Evolutionary conservation across 2,888 invertebrate species (phyloP).

Genomic region (Parnassius mnemosyne): DNA sequence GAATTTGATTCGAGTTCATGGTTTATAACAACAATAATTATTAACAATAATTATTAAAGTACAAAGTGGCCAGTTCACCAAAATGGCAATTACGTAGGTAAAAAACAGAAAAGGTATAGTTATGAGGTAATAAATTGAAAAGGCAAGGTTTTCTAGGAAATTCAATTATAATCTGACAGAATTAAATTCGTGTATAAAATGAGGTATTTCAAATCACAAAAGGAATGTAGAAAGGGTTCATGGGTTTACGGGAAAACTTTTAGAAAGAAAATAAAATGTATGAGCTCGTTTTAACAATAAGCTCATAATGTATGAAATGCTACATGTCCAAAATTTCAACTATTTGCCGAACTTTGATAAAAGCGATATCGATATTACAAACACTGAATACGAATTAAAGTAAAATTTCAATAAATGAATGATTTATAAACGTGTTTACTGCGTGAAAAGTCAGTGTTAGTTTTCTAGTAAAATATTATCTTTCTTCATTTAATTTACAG

Average conservation of each 20-base stretch:
- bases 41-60: too few species aligned
- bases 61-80: too few species aligned
- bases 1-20: too few species aligned
- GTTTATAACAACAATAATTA: too few species aligned
- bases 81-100: too few species aligned
- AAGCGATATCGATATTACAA: constrained; percentile 18
- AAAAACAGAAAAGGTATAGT: too few species aligned
- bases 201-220: constrained; percentile 25
- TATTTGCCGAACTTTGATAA: constrained; percentile 32
- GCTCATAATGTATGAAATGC: constrained; percentile 23
- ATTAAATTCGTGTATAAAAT: constrained; percentile 22
- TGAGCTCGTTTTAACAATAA: constrained; percentile 30
- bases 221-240: constrained; percentile 28
- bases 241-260: constrained; percentile 16
- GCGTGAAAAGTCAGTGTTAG: too few species aligned
- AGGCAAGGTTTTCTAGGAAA: neutral
- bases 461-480: too few species aligned
- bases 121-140: too few species aligned
- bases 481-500: too few species aligned
- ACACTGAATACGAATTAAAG: constrained; percentile 9
- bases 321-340: constrained; percentile 34
- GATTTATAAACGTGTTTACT: neutral
- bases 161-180: constrained; percentile 15
- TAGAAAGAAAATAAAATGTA: constrained; percentile 30
- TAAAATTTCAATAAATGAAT: neutral